phyloP scores from a whole-genome alignment of 2,888 invertebrate genomes.

The Diogma glabrata region DNA sequence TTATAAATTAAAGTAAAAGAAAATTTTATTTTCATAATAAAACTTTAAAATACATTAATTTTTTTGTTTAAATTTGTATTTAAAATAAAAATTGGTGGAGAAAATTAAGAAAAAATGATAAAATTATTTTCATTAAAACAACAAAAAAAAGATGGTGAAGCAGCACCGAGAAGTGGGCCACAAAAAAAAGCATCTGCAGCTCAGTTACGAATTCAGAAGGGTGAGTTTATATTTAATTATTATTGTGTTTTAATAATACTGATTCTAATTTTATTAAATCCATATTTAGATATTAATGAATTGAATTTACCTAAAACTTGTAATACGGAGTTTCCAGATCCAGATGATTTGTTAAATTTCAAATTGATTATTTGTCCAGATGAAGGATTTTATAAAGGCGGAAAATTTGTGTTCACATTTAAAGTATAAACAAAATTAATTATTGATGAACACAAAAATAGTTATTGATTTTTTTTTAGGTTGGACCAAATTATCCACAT shows the following conservation, averaged over 20 bases:
- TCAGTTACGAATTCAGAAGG: slow-evolving; percentile 95
- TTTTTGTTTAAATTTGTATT: no score
- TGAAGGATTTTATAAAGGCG: slow-evolving; percentile 93
- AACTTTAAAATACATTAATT: no score
- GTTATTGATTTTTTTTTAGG: slow-evolving; percentile 34
- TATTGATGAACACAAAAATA: neutral
- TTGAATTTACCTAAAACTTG: slow-evolving; percentile 95
- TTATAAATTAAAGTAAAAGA: no score
- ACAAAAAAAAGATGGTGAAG: slow-evolving; percentile 95
- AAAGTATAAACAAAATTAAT: slow-evolving; percentile 41
- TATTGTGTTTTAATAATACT: slow-evolving; percentile 6
- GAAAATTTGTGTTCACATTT: slow-evolving; percentile 92
- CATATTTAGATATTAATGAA: slow-evolving; percentile 80
- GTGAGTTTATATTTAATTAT: slow-evolving; percentile 37
- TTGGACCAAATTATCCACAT: slow-evolving; percentile 95
- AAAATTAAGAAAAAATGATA: slow-evolving; percentile 53
- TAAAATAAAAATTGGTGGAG: no score
- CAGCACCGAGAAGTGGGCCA: slow-evolving; percentile 58
- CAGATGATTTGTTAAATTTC: slow-evolving; percentile 91
- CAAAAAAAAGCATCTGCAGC: slow-evolving; percentile 95
- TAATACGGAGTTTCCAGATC: slow-evolving; percentile 90
- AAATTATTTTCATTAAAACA: slow-evolving; percentile 97
- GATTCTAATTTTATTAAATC: slow-evolving; percentile 4
- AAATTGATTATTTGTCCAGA: slow-evolving; percentile 94
- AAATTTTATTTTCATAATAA: no score